These are phyloP conservation scores for Calliopsis andreniformis DNA, from an alignment of 1,140 invertebrate genomes.

Conservation along the genomic window DNA sequence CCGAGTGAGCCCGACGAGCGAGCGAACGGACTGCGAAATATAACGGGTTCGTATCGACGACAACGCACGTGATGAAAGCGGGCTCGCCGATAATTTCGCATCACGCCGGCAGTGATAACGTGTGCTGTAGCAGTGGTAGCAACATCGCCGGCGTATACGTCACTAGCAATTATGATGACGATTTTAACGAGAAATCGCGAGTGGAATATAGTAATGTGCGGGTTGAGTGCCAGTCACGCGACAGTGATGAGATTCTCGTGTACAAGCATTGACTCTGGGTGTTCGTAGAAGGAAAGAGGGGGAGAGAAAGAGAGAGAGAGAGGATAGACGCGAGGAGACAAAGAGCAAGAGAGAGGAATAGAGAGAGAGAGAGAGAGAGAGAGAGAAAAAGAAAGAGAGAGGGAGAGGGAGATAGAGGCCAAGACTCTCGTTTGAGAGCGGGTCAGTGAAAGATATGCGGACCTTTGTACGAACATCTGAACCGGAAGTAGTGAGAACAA, in stretches of 20 bases:
- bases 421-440: conserved; percentile 44
- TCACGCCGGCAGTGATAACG: conserved; percentile 50
- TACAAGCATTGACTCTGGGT: conserved; percentile 43
- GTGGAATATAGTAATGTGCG: conserved; percentile 50
- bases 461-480: conserved; percentile 64
- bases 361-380: not conserved
- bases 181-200: conserved; percentile 44
- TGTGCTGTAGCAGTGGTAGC: not conserved
- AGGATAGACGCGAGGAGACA: too few species aligned
- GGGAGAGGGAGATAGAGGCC: conserved; percentile 27
- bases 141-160: not conserved
- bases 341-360: too few species aligned
- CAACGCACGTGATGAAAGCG: conserved; percentile 43
- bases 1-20: not conserved
- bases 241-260: conserved; percentile 54
- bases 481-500: conserved; percentile 65
- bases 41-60: conserved; percentile 12
- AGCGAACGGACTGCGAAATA: not conserved
- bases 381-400: conserved; percentile 28
- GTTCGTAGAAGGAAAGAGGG: conserved; percentile 29
- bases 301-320: conserved; percentile 15
- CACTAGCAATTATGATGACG: conserved; percentile 28
- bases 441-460: conserved; percentile 62
- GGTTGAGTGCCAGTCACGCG: conserved; percentile 26
- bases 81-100: conserved; percentile 16